Conservation (phyloP, 92 coral and sea anemone genomes). For the Palythoa caribaeorum region DNA sequence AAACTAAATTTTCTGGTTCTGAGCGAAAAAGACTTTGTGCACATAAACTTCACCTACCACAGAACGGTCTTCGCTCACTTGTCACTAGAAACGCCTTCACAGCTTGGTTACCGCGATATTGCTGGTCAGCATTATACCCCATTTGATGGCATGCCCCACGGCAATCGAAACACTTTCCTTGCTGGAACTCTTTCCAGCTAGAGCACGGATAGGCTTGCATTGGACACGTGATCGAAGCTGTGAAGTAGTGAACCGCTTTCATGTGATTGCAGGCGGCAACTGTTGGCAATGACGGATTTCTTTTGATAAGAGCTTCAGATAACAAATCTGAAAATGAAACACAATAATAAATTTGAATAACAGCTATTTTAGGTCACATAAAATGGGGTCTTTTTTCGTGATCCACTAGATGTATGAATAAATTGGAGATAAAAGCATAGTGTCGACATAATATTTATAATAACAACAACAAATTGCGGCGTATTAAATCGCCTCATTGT, state of each 20-base stretch:
- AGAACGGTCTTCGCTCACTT: constrained; percentile 53
- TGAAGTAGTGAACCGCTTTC: constrained; percentile 88
- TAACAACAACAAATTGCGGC: no score
- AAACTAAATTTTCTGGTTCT: not conserved
- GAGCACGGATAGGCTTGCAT: constrained; percentile 78
- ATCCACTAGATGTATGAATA: no score
- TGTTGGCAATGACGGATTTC: constrained; percentile 61
- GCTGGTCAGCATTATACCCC: constrained; percentile 87
- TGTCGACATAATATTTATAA: no score
- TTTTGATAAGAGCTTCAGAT: constrained; percentile 4
- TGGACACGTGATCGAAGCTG: constrained; percentile 84
- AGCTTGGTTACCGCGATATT: constrained; percentile 29
- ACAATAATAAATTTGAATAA: no score
- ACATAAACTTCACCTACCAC: constrained; percentile 62
- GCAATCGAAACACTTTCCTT: constrained; percentile 79
- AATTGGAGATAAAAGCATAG: not conserved
- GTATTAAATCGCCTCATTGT: no score
- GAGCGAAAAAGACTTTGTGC: no score
- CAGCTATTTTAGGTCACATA: no score
- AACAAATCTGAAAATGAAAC: constrained; percentile 6
- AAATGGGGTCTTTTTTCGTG: no score
- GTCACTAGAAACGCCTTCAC: constrained; percentile 62
- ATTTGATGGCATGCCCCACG: constrained; percentile 73
- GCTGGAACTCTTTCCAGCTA: constrained; percentile 81
- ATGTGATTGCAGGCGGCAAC: constrained; percentile 90